These are phyloP conservation scores for Habrosyne pyritoides DNA, from an alignment of 2,888 invertebrate species.

Conservation along the genomic window DNA sequence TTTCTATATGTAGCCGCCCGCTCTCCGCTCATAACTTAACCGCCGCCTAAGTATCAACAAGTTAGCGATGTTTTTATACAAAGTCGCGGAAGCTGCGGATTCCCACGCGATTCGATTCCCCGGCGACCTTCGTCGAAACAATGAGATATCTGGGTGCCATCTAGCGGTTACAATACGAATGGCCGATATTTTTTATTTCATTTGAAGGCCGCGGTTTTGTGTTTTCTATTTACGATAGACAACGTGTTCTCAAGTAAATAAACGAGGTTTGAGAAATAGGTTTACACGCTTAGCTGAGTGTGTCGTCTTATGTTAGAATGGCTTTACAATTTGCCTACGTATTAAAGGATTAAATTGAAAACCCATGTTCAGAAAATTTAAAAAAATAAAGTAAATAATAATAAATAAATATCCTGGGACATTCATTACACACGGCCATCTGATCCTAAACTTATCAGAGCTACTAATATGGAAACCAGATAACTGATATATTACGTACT, in stretches of 20 bases:
- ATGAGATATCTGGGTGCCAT: conserved; percentile 41
- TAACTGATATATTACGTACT: too few relatives aligned
- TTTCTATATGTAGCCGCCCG: neutral
- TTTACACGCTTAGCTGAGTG: too few relatives aligned
- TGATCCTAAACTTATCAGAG: too few relatives aligned
- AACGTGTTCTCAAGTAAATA: neutral
- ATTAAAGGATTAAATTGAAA: too few relatives aligned
- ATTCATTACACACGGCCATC: too few relatives aligned
- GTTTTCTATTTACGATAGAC: neutral
- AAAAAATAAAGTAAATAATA: too few relatives aligned
- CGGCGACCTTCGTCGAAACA: conserved; percentile 31
- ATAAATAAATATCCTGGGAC: too few relatives aligned
- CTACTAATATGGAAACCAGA: too few relatives aligned
- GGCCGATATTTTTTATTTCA: conserved; percentile 22
- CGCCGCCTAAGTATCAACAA: conserved; percentile 1
- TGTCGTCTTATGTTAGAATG: too few relatives aligned
- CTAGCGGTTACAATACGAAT: conserved; percentile 32
- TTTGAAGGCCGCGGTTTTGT: neutral
- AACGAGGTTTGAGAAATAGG: neutral
- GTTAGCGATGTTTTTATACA: conserved; percentile 23
- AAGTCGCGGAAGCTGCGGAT: conserved; percentile 37
- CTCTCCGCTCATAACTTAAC: neutral
- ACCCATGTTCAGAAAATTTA: too few relatives aligned
- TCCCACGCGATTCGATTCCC: conserved; percentile 34
- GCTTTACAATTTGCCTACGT: too few relatives aligned